These are phyloP conservation scores for Sebastes paucispinis DNA, from an alignment of 2,797 vertebrate species.

Conservation along the genomic window DNA sequence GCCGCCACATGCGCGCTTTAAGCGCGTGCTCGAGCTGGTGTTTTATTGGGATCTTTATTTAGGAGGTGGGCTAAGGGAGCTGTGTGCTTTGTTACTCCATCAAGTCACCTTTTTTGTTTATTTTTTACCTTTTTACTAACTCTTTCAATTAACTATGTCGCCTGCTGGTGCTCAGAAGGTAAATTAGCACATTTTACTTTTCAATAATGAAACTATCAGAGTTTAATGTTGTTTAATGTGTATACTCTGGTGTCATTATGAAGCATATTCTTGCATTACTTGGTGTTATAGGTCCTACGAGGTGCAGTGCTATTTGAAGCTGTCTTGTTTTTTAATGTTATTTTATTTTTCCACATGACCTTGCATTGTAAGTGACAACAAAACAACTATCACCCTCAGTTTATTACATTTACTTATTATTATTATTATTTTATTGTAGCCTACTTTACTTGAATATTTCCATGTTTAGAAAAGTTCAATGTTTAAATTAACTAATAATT, in stretches of 20 bases:
- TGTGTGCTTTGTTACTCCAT: not conserved
- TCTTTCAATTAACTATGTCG: conserved; percentile 42
- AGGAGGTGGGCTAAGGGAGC: not conserved
- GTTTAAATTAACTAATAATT: not conserved
- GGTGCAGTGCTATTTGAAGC: not conserved
- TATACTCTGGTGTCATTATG: not conserved
- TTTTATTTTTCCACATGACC: not conserved
- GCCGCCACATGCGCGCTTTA: not conserved
- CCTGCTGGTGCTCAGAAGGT: conserved; percentile 59
- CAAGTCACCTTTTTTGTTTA: not conserved
- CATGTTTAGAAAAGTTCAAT: no score
- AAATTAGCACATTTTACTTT: not conserved
- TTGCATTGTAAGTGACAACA: not conserved
- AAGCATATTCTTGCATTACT: not conserved
- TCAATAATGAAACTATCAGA: not conserved
- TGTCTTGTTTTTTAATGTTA: not conserved
- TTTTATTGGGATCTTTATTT: rapidly evolving
- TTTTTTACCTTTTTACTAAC: not conserved
- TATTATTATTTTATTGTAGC: not conserved
- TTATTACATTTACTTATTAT: not conserved
- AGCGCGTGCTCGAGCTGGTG: not conserved
- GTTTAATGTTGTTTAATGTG: not conserved
- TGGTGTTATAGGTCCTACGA: not conserved
- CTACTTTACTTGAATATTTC: not conserved
- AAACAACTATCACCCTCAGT: not conserved